These are phyloP conservation scores for Sycon ciliatum DNA, from an alignment of 37 sponge, comb jelly and placozoan genomes.

Conservation along the genomic window DNA sequence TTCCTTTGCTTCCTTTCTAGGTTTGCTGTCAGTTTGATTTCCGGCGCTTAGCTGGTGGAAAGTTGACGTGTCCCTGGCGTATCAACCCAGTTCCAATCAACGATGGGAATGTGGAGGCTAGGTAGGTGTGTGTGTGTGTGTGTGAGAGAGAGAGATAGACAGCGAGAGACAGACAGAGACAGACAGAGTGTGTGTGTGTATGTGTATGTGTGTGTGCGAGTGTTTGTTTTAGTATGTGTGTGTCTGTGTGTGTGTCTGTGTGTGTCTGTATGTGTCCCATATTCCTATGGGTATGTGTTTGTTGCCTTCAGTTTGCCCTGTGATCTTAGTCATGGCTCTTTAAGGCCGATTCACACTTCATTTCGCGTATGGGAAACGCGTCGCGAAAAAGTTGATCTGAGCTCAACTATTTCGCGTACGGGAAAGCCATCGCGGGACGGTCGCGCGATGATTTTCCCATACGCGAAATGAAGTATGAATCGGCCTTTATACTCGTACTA, in stretches of 20 bases:
- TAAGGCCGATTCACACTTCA: too few relatives aligned
- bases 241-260: background rate
- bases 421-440: too few relatives aligned
- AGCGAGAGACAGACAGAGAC: background rate
- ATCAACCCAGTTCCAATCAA: conserved; percentile 44
- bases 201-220: background rate
- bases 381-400: too few relatives aligned
- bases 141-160: background rate
- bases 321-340: background rate
- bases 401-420: too few relatives aligned
- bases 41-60: conserved; percentile 42
- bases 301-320: background rate
- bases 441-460: too few relatives aligned
- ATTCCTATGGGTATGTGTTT: background rate
- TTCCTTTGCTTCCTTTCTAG: conserved; percentile 23
- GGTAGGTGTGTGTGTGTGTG: conserved; percentile 29
- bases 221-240: background rate
- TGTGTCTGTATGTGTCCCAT: background rate
- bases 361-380: too few relatives aligned
- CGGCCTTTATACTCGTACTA: too few relatives aligned
- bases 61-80: conserved; percentile 68
- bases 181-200: background rate
- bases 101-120: conserved; percentile 46
- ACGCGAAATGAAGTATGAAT: too few relatives aligned
- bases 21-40: conserved; percentile 96